Evolutionary conservation across 2,888 invertebrate species (phyloP).

Genomic region (Noctua fimbriata): DNA sequence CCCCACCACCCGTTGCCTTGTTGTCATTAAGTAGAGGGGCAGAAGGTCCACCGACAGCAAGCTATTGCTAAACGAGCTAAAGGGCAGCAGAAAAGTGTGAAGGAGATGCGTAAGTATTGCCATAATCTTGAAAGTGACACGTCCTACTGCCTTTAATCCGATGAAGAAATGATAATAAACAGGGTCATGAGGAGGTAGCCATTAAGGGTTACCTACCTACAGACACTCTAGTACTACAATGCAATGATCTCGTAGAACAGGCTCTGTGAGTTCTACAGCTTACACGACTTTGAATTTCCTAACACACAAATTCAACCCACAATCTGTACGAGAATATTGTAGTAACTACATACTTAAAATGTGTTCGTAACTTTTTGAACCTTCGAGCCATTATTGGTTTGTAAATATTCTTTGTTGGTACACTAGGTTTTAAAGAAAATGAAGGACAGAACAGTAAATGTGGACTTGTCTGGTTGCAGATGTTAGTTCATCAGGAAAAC

Average conservation of each 20-base stretch:
- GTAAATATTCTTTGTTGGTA: neutral
- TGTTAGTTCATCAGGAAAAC: neutral
- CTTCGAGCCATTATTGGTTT: neutral
- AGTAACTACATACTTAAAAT: too few relatives aligned
- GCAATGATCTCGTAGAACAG: neutral
- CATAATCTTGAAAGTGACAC: neutral
- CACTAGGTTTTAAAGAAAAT: neutral
- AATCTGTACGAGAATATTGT: neutral
- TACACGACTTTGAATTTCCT: neutral
- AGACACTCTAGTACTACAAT: neutral
- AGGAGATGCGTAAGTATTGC: neutral
- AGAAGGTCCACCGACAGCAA: constrained; percentile 34
- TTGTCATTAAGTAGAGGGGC: constrained; percentile 3
- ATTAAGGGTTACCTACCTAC: neutral
- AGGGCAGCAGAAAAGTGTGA: neutral
- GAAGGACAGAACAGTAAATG: neutral
- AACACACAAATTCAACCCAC: neutral
- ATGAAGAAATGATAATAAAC: neutral
- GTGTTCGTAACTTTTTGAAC: neutral
- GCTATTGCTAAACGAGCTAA: neutral
- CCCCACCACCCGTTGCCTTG: constrained; percentile 55
- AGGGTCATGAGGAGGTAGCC: neutral
- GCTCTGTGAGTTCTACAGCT: too few relatives aligned
- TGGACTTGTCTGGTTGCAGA: neutral
- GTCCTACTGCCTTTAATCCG: neutral